phyloP scores from a whole-genome alignment of 2,888 invertebrate species.

The Chorisops tibialis region DNA sequence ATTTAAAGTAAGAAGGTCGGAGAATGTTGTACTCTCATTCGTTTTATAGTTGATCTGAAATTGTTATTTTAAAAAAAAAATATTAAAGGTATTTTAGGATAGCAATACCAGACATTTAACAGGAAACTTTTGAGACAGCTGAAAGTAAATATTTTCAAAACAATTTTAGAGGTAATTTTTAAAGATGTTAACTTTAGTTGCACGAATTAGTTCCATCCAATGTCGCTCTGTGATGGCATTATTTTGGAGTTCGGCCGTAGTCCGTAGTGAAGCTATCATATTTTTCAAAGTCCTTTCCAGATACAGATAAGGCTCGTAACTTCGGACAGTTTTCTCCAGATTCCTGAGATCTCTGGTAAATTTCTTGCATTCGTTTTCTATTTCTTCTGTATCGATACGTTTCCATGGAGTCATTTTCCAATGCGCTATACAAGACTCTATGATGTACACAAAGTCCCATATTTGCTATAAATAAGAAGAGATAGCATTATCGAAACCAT shows the following conservation, averaged over 20 bases:
- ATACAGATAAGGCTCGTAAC: slow-evolving; percentile 73
- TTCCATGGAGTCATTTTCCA: slow-evolving; percentile 95
- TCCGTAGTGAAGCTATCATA: slow-evolving; percentile 87
- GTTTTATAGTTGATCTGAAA: slow-evolving; percentile 11
- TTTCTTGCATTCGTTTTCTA: slow-evolving; percentile 94
- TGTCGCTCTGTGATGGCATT: slow-evolving; percentile 91
- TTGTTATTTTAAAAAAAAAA: too few relatives aligned
- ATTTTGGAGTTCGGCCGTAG: slow-evolving; percentile 92
- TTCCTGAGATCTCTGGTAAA: slow-evolving; percentile 81
- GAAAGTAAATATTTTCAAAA: slow-evolving; percentile 19
- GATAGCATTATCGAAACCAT: not conserved
- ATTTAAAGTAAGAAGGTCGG: slow-evolving; percentile 79
- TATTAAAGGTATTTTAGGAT: too few relatives aligned
- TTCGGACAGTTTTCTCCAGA: slow-evolving; percentile 79
- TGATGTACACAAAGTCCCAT: slow-evolving; percentile 89
- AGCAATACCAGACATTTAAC: slow-evolving; percentile 40
- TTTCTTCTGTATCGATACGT: slow-evolving; percentile 88
- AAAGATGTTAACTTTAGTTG: slow-evolving; percentile 70
- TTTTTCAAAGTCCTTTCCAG: slow-evolving; percentile 84
- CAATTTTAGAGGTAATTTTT: not conserved
- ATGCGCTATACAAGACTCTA: slow-evolving; percentile 78
- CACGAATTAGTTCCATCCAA: slow-evolving; percentile 92
- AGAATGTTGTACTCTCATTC: slow-evolving; percentile 66
- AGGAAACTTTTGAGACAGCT: slow-evolving; percentile 38
- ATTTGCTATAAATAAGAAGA: slow-evolving; percentile 57